phyloP scores from a whole-genome alignment of 2,113 vertebrate species.

The Motacilla tschutschensis region DNA sequence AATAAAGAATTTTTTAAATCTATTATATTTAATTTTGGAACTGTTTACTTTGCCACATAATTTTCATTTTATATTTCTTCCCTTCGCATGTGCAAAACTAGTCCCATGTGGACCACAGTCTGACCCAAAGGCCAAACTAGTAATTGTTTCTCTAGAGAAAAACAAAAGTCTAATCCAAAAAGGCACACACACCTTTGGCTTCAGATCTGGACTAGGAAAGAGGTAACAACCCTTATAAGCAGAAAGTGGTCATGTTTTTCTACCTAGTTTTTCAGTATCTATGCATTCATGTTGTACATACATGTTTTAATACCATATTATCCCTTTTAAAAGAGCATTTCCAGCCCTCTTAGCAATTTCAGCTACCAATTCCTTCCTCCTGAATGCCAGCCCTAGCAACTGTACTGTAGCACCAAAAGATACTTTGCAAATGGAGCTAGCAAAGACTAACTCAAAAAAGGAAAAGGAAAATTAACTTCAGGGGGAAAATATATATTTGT shows the following conservation, averaged over 20 bases:
- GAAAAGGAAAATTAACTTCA: background rate
- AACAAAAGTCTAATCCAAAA: background rate
- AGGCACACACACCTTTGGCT: rapidly evolving
- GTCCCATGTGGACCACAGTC: background rate
- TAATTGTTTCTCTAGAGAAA: background rate
- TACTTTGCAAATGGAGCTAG: background rate
- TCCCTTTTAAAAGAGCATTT: background rate
- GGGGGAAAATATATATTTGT: rapidly evolving
- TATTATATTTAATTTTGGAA: background rate
- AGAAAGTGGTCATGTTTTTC: background rate
- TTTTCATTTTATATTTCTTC: background rate
- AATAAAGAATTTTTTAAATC: background rate
- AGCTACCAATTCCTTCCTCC: background rate
- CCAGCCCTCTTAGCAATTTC: background rate
- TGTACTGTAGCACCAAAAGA: background rate
- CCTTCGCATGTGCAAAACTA: background rate
- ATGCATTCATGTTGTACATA: background rate
- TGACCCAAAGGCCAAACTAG: background rate
- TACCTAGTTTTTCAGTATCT: background rate
- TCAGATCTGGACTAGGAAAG: background rate
- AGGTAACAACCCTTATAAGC: background rate
- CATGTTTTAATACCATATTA: background rate
- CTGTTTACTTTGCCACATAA: background rate
- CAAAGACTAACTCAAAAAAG: background rate
- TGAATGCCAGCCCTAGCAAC: background rate